Percentiles rank a stretch among this genome's conserved stretches.
phyloP scores from a whole-genome alignment of 2,888 invertebrate genomes.

The Apotomis capreana region DNA sequence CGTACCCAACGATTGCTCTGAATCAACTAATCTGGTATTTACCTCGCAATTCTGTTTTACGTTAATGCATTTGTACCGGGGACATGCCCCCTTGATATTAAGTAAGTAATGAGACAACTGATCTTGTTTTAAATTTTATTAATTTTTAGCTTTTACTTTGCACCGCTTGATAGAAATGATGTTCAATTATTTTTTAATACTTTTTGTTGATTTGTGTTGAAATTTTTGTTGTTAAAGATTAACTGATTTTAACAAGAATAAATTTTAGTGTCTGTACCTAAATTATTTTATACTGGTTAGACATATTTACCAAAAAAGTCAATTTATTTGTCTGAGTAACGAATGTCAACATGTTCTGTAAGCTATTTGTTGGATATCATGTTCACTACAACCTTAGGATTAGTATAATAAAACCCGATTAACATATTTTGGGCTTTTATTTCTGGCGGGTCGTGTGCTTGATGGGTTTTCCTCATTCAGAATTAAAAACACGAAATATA shows the following conservation, averaged over 20 bases:
- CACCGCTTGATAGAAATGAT: slow-evolving; percentile 45
- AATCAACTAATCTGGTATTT: slow-evolving; percentile 44
- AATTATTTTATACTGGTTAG: slow-evolving; percentile 52
- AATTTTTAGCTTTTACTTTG: slow-evolving; percentile 43
- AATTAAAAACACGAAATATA: too few relatives aligned
- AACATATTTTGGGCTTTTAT: slow-evolving; percentile 52
- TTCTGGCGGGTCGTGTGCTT: neutral
- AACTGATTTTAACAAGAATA: slow-evolving; percentile 50
- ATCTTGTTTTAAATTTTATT: slow-evolving; percentile 17
- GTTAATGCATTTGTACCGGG: slow-evolving; percentile 37
- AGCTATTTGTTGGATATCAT: slow-evolving; percentile 65
- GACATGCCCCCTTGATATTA: slow-evolving; percentile 21
- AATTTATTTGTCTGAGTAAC: slow-evolving; percentile 58
- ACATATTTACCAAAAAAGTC: slow-evolving; percentile 73
- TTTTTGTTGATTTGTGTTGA: slow-evolving; percentile 55
- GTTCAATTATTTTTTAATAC: slow-evolving; percentile 47
- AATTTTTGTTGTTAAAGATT: slow-evolving; percentile 64
- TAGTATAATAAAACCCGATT: slow-evolving; percentile 76
- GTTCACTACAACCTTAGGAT: slow-evolving; percentile 74
- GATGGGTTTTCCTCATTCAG: too few relatives aligned
- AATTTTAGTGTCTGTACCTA: slow-evolving; percentile 53
- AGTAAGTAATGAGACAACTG: slow-evolving; percentile 8
- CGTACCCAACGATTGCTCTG: slow-evolving; percentile 8
- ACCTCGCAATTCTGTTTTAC: slow-evolving; percentile 53
- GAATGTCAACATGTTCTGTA: slow-evolving; percentile 51